phyloP scores from a whole-genome alignment of 2,888 invertebrate genomes.

The Napeogenes sylphis region DNA sequence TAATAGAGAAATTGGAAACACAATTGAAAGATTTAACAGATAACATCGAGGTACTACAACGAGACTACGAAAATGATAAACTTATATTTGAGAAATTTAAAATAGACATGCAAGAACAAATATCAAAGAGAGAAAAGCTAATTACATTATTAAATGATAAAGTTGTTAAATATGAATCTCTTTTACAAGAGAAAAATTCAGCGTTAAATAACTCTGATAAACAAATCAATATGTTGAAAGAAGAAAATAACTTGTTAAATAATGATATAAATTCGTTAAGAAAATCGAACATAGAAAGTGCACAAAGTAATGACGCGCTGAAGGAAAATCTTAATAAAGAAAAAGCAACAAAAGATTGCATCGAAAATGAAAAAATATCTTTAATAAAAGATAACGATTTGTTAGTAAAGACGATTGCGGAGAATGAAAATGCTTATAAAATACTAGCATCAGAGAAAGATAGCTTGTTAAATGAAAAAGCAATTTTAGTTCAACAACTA shows the following conservation, averaged over 20 bases:
- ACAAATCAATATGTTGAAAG: slow-evolving; percentile 19
- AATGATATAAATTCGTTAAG: slow-evolving; percentile 19
- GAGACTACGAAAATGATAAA: slow-evolving; percentile 42
- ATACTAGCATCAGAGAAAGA: slow-evolving; percentile 36
- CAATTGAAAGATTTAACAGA: slow-evolving; percentile 37
- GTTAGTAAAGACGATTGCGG: slow-evolving; percentile 20
- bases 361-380: slow-evolving; percentile 35
- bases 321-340: slow-evolving; percentile 24
- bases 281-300: slow-evolving; percentile 25
- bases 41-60: slow-evolving; percentile 39
- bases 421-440: slow-evolving; percentile 26
- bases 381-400: slow-evolving; percentile 32
- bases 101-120: slow-evolving; percentile 36
- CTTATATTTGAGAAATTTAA: slow-evolving; percentile 42
- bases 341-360: slow-evolving; percentile 25
- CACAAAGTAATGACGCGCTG: slow-evolving; percentile 23
- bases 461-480: slow-evolving; percentile 34
- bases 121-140: slow-evolving; percentile 38
- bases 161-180: slow-evolving; percentile 26
- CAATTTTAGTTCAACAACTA: slow-evolving; percentile 31
- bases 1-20: slow-evolving; percentile 46
- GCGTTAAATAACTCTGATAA: slow-evolving; percentile 20
- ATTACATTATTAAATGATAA: slow-evolving; percentile 33
- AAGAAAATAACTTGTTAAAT: slow-evolving; percentile 20
- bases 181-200: slow-evolving; percentile 28